Evolutionary conservation across 2,888 invertebrate genomes (phyloP).

Genomic region (Nemapogon koenigi): DNA sequence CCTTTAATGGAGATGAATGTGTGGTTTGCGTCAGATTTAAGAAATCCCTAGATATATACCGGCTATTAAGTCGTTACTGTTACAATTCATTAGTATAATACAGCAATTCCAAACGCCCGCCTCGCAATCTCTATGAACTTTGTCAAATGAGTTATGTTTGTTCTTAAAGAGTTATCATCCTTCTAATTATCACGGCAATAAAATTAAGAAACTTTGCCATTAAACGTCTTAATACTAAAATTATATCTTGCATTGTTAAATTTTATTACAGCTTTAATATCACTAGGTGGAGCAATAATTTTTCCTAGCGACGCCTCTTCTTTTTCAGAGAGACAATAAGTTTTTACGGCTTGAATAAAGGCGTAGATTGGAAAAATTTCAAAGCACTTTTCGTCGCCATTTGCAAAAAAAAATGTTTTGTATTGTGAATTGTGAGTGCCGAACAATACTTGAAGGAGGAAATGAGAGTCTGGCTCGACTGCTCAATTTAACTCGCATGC

Average conservation of each 20-base stretch:
- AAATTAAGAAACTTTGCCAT: conserved; percentile 42
- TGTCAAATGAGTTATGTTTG: conserved; percentile 49
- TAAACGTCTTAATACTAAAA: conserved; percentile 27
- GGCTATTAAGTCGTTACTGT: conserved; percentile 47
- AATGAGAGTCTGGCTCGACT: conserved; percentile 55
- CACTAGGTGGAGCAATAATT: conserved; percentile 17
- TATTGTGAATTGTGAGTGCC: conserved; percentile 62
- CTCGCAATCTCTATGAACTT: conserved; percentile 46
- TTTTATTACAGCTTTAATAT: conserved; percentile 2
- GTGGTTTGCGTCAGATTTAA: conserved; percentile 24
- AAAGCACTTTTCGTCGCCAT: conserved; percentile 61
- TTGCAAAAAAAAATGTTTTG: conserved; percentile 49
- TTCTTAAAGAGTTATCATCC: conserved; percentile 54
- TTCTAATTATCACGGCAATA: conserved; percentile 47
- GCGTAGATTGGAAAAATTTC: conserved; percentile 62
- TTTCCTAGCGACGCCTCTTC: conserved; percentile 29
- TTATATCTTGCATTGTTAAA: conserved; percentile 6
- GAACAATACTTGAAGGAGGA: conserved; percentile 58
- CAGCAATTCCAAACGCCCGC: conserved; percentile 44
- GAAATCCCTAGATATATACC: conserved; percentile 42
- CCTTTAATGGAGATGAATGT: conserved; percentile 6
- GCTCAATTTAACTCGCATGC: conserved; percentile 56
- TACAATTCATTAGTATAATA: conserved; percentile 62
- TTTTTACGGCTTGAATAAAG: conserved; percentile 52
- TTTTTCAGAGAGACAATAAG: conserved; percentile 47